Conservation (phyloP, 1,140 invertebrate species). For the Drosophila insularis region DNA sequence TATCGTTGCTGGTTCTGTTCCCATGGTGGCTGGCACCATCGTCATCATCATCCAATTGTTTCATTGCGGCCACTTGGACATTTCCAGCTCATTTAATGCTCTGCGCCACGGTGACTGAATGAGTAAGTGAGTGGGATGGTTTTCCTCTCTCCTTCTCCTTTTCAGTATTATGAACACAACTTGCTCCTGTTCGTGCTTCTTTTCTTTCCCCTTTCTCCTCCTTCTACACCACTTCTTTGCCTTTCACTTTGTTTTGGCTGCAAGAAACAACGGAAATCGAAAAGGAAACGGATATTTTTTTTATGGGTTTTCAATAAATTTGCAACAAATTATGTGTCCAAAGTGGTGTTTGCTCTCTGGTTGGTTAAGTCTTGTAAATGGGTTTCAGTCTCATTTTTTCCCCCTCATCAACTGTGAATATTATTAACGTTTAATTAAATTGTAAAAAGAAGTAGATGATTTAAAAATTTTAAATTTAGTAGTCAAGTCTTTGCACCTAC, state of each 20-base stretch:
- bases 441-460: not conserved
- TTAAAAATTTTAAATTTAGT: not conserved
- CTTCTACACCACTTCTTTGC: not conserved
- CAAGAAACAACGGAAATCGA: constrained; percentile 47
- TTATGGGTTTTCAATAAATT: constrained; percentile 72
- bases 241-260: constrained; percentile 19
- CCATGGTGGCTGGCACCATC: constrained; percentile 12
- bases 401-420: not conserved
- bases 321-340: constrained; percentile 59
- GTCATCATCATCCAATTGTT: constrained; percentile 24
- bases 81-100: constrained; percentile 67
- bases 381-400: not conserved
- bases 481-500: too few relatives aligned
- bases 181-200: not conserved
- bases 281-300: constrained; percentile 65
- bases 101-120: constrained; percentile 2
- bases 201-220: not conserved
- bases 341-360: not conserved
- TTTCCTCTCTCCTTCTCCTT: not conserved
- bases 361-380: not conserved
- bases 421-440: not conserved
- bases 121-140: not conserved
- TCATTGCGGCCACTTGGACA: constrained; percentile 48
- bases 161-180: not conserved
- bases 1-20: constrained; percentile 2